phyloP scores from a whole-genome alignment of 2,888 invertebrate species.

The Drosophila tripunctata region DNA sequence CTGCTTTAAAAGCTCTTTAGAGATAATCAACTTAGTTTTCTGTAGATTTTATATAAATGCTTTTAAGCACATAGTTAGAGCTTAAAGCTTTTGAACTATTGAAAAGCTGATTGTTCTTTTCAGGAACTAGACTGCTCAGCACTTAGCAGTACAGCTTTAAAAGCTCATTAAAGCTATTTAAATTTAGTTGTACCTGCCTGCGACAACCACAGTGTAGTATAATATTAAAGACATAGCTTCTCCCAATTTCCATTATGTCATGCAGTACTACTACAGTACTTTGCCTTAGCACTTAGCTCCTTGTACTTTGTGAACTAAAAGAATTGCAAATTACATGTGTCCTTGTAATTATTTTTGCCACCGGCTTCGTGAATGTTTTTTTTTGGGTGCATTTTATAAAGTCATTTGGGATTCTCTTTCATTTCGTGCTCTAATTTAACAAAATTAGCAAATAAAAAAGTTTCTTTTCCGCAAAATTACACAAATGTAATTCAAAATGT shows the following conservation, averaged over 20 bases:
- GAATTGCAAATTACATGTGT: slow-evolving; percentile 75
- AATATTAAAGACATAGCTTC: background rate
- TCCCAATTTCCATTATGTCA: slow-evolving; percentile 14
- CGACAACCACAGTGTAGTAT: background rate
- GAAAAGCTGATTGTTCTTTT: background rate
- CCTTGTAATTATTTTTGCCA: slow-evolving; percentile 61
- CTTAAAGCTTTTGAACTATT: no score
- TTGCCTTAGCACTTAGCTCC: background rate
- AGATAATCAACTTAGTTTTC: no score
- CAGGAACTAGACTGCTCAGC: no score
- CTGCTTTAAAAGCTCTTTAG: no score
- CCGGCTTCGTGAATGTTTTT: slow-evolving; percentile 43
- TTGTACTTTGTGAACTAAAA: slow-evolving; percentile 18
- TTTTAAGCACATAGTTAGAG: no score
- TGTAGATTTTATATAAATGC: no score
- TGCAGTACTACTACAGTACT: no score
- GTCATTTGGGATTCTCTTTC: slow-evolving; percentile 72
- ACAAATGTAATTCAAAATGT: slow-evolving; percentile 76
- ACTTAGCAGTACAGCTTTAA: no score
- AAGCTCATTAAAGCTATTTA: no score
- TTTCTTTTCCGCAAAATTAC: slow-evolving; percentile 78
- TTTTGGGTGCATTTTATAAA: slow-evolving; percentile 47
- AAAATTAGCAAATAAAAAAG: slow-evolving; percentile 78
- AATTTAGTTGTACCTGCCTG: background rate
- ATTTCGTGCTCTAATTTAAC: slow-evolving; percentile 73